phyloP scores from a whole-genome alignment of 2,888 invertebrate genomes.

The Macroteleia sp. region DNA sequence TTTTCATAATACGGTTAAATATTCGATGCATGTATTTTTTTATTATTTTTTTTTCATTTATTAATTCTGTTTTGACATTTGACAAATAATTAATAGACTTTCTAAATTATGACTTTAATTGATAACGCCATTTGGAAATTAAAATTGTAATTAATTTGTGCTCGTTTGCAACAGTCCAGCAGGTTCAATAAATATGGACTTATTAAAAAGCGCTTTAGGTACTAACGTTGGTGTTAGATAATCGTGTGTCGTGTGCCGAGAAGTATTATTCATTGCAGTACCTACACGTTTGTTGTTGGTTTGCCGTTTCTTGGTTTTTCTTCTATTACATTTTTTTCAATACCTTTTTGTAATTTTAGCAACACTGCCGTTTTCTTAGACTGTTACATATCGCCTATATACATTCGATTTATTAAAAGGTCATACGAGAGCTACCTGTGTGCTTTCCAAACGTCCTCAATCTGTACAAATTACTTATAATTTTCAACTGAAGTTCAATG shows the following conservation, averaged over 20 bases:
- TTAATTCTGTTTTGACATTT: too few relatives aligned
- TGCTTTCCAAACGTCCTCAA: constrained; percentile 36
- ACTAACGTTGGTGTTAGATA: constrained; percentile 84
- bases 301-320: constrained; percentile 81
- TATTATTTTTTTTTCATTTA: not conserved
- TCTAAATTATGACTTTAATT: not conserved
- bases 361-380: constrained; percentile 72
- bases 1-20: not conserved
- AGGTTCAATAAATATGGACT: constrained; percentile 38
- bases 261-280: constrained; percentile 77
- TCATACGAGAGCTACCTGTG: constrained; percentile 65
- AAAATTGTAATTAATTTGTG: constrained; percentile 47
- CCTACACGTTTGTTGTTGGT: constrained; percentile 82
- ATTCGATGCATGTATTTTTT: constrained; percentile 4
- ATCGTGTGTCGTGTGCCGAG: constrained; percentile 84
- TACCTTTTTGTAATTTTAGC: constrained; percentile 67
- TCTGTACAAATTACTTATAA: too few relatives aligned
- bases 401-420: constrained; percentile 63
- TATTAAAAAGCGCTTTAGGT: constrained; percentile 75
- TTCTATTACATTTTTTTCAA: constrained; percentile 62
- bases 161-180: constrained; percentile 56
- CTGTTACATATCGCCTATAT: constrained; percentile 74
- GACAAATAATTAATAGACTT: not conserved
- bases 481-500: too few relatives aligned
- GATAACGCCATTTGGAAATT: not conserved